Evolutionary conservation across 1,140 invertebrate species (phyloP).

Genomic region (Lordiphosa stackelbergi): DNA sequence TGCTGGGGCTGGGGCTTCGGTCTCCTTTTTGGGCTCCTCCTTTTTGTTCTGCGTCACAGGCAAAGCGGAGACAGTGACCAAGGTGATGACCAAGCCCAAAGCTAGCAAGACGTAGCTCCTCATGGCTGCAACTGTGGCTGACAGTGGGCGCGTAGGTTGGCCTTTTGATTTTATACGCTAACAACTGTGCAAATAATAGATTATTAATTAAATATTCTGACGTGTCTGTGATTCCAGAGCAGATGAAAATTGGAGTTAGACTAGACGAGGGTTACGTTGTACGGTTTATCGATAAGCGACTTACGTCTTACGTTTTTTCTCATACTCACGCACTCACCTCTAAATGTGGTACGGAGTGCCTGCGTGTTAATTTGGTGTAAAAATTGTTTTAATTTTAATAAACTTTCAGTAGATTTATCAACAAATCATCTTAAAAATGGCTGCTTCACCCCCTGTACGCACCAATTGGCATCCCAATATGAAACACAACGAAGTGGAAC

Average conservation of each 20-base stretch:
- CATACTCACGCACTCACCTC: too few relatives aligned
- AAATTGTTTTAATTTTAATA: slow-evolving; percentile 1
- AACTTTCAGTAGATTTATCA: not conserved
- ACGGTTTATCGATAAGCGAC: too few relatives aligned
- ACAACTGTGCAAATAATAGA: slow-evolving; percentile 38
- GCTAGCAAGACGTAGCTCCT: slow-evolving; percentile 27
- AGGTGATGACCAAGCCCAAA: slow-evolving; percentile 17
- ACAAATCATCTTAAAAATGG: slow-evolving; percentile 57
- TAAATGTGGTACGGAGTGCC: too few relatives aligned
- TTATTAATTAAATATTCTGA: slow-evolving; percentile 31
- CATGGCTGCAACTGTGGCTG: slow-evolving; percentile 29
- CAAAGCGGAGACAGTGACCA: slow-evolving; percentile 25
- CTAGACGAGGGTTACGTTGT: too few relatives aligned
- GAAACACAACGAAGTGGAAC: slow-evolving; percentile 81
- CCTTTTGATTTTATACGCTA: slow-evolving; percentile 15
- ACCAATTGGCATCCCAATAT: slow-evolving; percentile 81
- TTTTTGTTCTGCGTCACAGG: slow-evolving; percentile 70
- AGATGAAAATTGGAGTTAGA: too few relatives aligned
- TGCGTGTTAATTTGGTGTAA: slow-evolving; percentile 51
- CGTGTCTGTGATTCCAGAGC: slow-evolving; percentile 24
- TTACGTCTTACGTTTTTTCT: too few relatives aligned
- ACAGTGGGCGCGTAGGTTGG: not conserved
- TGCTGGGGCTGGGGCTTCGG: slow-evolving; percentile 36
- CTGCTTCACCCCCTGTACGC: slow-evolving; percentile 70
- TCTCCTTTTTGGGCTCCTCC: slow-evolving; percentile 42